A percentile compares a stretch with the other conserved stretches of the same genome.
Conservation (phyloP, 2,113 vertebrate species). For the Cryptotis parvus region DNA sequence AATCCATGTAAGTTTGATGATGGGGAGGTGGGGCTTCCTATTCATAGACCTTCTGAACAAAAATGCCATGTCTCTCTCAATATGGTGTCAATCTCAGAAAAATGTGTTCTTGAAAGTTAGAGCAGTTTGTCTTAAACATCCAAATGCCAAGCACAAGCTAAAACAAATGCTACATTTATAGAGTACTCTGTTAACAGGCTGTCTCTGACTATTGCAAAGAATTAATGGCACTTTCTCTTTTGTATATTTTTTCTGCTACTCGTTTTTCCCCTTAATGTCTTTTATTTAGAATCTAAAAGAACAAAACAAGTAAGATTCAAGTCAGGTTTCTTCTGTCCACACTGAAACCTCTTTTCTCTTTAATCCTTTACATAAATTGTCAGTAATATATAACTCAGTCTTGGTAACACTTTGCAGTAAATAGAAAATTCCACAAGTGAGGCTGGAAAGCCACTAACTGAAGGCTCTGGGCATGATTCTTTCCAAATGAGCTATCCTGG, state of each 20-base stretch:
- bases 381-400: neutral
- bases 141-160: constrained; percentile 50
- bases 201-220: constrained; percentile 9
- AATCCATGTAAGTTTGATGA: neutral
- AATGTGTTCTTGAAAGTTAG: neutral
- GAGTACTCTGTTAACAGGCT: constrained; percentile 30
- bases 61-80: neutral
- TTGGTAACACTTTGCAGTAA: neutral
- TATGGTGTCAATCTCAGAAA: neutral
- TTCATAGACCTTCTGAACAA: neutral
- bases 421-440: neutral
- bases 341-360: neutral
- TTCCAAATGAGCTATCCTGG: neutral
- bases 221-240: constrained; percentile 40
- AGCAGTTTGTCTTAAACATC: constrained; percentile 44
- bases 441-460: neutral
- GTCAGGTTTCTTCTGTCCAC: neutral
- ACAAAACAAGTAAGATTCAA: neutral
- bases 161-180: constrained; percentile 28
- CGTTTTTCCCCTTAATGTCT: neutral
- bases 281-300: constrained; percentile 39
- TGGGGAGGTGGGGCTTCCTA: neutral
- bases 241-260: constrained; percentile 45
- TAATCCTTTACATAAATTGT: neutral
- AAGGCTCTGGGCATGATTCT: neutral